phyloP scores from a whole-genome alignment of 2,888 invertebrate species.

The Tetranychus truncatus region DNA sequence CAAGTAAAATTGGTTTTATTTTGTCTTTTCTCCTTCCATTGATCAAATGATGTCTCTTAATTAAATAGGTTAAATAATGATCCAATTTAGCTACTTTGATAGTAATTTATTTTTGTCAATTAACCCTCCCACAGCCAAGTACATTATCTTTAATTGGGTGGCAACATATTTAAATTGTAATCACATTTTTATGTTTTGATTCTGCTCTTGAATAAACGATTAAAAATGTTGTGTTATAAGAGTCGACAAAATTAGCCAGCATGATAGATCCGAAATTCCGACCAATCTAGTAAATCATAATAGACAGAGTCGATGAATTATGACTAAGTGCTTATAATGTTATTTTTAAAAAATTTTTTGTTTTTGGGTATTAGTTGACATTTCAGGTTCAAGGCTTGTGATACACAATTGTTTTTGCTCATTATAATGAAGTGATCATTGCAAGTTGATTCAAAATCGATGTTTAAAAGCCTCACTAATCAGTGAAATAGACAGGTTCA shows the following conservation, averaged over 20 bases:
- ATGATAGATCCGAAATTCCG: too few species aligned
- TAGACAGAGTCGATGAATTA: background rate
- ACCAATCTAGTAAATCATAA: background rate
- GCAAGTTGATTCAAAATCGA: too few species aligned
- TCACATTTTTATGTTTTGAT: background rate
- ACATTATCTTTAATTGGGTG: background rate
- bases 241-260: too few species aligned
- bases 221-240: too few species aligned
- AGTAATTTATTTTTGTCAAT: background rate
- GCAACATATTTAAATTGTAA: background rate
- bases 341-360: background rate
- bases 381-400: background rate
- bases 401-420: background rate
- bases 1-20: background rate
- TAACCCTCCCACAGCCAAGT: background rate
- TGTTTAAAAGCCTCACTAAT: too few species aligned
- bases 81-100: background rate
- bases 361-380: background rate
- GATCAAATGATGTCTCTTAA: background rate
- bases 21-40: background rate
- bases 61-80: background rate
- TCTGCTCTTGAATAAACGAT: background rate
- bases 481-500: too few species aligned
- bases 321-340: background rate
- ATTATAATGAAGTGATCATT: background rate